phyloP scores from a whole-genome alignment of 2,888 invertebrate genomes.

The Heteromyza rotundicornis region DNA sequence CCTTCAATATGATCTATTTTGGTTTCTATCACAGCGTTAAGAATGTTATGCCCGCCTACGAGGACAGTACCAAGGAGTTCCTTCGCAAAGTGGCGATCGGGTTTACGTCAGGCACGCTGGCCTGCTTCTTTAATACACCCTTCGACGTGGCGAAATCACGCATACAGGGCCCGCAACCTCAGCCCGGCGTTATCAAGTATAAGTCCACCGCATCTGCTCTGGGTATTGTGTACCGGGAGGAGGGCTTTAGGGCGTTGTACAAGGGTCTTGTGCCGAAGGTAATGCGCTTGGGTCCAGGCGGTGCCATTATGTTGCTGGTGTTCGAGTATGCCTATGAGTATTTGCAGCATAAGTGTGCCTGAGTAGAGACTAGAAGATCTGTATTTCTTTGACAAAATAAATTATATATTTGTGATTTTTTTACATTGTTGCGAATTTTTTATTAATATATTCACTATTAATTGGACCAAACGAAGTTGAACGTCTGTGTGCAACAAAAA shows the following conservation, averaged over 20 bases:
- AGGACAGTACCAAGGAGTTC: conserved; percentile 75
- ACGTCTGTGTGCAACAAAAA: no score
- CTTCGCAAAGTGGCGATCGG: conserved; percentile 81
- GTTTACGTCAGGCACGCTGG: conserved; percentile 85
- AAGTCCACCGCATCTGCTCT: conserved; percentile 77
- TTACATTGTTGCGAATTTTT: background rate
- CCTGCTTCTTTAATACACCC: conserved; percentile 89
- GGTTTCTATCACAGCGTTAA: conserved; percentile 94
- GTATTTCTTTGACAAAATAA: background rate
- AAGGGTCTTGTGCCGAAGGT: conserved; percentile 93
- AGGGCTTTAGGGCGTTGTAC: conserved; percentile 88
- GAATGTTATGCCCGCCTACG: conserved; percentile 71
- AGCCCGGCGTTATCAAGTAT: conserved; percentile 76
- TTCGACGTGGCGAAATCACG: conserved; percentile 96
- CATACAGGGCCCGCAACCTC: conserved; percentile 91
- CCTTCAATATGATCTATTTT: conserved; percentile 94
- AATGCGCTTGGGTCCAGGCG: conserved; percentile 89
- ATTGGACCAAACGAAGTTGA: background rate
- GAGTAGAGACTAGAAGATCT: background rate
- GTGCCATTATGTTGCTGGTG: conserved; percentile 92
- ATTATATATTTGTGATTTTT: background rate
- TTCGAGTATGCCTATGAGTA: conserved; percentile 86
- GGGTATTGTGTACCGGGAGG: conserved; percentile 77
- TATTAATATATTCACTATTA: background rate
- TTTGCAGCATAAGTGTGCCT: conserved; percentile 66